Conservation (phyloP, 2,888 invertebrate genomes). For the Dione vanillae region DNA sequence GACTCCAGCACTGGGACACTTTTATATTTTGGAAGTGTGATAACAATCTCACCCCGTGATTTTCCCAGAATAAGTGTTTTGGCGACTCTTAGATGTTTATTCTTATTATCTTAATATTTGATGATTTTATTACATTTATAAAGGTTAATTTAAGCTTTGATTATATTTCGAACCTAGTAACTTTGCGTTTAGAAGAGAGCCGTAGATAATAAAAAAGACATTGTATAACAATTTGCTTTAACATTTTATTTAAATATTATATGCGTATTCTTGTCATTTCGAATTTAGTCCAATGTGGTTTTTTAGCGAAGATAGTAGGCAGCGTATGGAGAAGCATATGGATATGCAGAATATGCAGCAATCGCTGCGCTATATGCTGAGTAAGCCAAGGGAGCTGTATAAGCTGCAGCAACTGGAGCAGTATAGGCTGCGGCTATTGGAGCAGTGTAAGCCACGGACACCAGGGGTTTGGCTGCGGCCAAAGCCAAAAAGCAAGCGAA, state of each 20-base stretch:
- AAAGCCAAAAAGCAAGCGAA: constrained; percentile 78
- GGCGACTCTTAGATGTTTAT: too few relatives aligned
- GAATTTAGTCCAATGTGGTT: not conserved
- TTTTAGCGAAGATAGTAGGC: constrained; percentile 51
- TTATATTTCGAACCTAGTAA: too few relatives aligned
- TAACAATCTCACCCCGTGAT: too few relatives aligned
- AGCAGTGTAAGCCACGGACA: constrained; percentile 51
- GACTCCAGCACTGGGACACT: too few relatives aligned
- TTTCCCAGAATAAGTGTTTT: too few relatives aligned
- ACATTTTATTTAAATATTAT: constrained; percentile 21
- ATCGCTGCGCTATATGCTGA: constrained; percentile 61
- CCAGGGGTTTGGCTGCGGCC: constrained; percentile 72
- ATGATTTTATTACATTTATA: too few relatives aligned
- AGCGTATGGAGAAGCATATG: constrained; percentile 52
- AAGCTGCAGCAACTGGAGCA: constrained; percentile 55
- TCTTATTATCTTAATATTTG: too few relatives aligned
- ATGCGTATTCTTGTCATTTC: not conserved
- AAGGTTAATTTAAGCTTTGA: too few relatives aligned
- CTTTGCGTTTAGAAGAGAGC: too few relatives aligned
- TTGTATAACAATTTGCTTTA: constrained; percentile 20
- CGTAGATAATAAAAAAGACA: constrained; percentile 8
- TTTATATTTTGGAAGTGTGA: too few relatives aligned
- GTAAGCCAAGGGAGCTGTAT: constrained; percentile 58
- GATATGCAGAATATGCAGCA: constrained; percentile 59
- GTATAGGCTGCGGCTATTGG: constrained; percentile 55